phyloP scores from a whole-genome alignment of 1,140 invertebrate species.

The Zophobas atratus region DNA sequence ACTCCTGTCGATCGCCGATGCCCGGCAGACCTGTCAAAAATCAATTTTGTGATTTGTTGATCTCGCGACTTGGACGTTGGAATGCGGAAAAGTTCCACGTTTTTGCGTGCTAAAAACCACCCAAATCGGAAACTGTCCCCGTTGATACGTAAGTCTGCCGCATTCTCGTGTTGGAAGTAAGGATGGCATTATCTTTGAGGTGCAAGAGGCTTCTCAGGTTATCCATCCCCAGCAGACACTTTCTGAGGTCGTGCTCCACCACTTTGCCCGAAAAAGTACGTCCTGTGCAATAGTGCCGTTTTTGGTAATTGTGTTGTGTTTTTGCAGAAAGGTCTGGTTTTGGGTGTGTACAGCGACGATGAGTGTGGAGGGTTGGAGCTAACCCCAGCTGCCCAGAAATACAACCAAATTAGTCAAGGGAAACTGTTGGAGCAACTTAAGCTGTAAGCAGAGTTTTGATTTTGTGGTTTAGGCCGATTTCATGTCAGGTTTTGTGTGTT shows the following conservation, averaged over 20 bases:
- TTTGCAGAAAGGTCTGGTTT: constrained; percentile 72
- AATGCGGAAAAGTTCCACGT: not conserved
- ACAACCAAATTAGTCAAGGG: constrained; percentile 69
- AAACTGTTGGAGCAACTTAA: constrained; percentile 70
- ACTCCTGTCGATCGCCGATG: not conserved
- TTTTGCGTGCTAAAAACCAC: not conserved
- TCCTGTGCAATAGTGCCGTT: constrained; percentile 3
- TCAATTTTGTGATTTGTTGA: constrained; percentile 51
- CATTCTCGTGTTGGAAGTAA: constrained; percentile 20
- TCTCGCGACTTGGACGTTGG: constrained; percentile 12
- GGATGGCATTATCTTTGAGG: constrained; percentile 53
- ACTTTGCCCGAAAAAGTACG: constrained; percentile 43
- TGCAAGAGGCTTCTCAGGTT: constrained; percentile 56
- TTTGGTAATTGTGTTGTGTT: not conserved
- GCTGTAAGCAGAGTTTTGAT: constrained; percentile 69
- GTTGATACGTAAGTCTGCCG: not conserved
- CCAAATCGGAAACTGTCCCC: not conserved
- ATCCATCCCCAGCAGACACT: constrained; percentile 48
- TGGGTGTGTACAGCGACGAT: constrained; percentile 72
- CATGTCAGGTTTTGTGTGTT: not conserved
- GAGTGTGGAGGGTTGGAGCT: constrained; percentile 68
- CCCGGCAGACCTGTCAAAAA: constrained; percentile 49
- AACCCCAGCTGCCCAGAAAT: constrained; percentile 70
- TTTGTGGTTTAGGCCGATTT: not conserved
- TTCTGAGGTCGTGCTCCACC: constrained; percentile 50